Evolutionary conservation across 2,888 invertebrate species (phyloP).

Genomic region (Ligdia adustata): DNA sequence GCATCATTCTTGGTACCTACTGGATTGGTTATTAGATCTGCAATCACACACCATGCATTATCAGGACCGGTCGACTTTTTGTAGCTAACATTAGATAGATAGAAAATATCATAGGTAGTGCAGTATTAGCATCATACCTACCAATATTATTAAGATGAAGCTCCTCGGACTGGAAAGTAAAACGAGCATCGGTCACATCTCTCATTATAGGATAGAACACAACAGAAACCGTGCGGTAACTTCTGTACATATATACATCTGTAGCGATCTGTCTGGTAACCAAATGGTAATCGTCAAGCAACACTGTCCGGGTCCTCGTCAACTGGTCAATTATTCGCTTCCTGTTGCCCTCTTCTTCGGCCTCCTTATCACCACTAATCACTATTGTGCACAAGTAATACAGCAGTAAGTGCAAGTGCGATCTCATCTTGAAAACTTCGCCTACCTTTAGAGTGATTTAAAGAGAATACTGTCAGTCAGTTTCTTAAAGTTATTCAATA

Average conservation of each 20-base stretch:
- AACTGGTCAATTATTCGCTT: conserved; percentile 70
- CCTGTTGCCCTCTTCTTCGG: conserved; percentile 65
- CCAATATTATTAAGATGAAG: conserved; percentile 79
- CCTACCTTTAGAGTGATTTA: conserved; percentile 51
- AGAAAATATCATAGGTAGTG: too few species aligned
- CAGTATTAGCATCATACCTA: too few species aligned
- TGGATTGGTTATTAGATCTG: too few species aligned
- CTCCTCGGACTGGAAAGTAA: conserved; percentile 78
- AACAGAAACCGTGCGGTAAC: conserved; percentile 76
- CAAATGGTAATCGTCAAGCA: conserved; percentile 70
- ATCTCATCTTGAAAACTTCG: conserved; percentile 57
- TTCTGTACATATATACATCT: conserved; percentile 75
- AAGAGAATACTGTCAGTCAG: conserved; percentile 9
- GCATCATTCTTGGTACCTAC: too few species aligned
- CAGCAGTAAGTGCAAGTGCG: conserved; percentile 58
- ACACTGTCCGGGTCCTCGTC: conserved; percentile 66
- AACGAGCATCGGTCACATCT: conserved; percentile 72
- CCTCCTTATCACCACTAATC: conserved; percentile 63
- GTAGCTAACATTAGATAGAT: too few species aligned
- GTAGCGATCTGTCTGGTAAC: conserved; percentile 75
- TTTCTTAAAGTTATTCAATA: neutral
- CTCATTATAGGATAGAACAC: conserved; percentile 69
- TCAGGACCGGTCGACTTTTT: too few species aligned
- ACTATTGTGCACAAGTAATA: conserved; percentile 62
- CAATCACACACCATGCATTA: too few species aligned